Percentiles rank a stretch among this genome's conserved stretches.
Evolutionary conservation across 2,113 vertebrate genomes (phyloP).

Genomic region (Tetrax tetrax): DNA sequence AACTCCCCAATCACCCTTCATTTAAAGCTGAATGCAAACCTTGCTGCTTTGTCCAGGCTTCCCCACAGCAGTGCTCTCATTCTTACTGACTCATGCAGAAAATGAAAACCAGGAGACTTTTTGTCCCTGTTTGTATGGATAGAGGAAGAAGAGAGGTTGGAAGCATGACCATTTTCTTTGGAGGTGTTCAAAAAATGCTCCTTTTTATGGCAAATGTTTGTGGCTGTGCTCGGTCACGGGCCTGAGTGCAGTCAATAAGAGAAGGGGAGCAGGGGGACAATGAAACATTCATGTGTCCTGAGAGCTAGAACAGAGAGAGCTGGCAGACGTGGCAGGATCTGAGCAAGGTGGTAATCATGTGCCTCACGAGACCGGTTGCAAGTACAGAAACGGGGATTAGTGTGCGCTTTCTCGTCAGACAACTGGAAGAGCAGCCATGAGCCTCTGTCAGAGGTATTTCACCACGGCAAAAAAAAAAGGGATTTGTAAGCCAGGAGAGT

Average conservation of each 20-base stretch:
- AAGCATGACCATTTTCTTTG: constrained; percentile 33
- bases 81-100: constrained; percentile 59
- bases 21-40: constrained; percentile 6
- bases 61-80: neutral
- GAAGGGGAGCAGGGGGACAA: neutral
- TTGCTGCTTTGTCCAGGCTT: neutral
- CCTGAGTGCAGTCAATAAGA: neutral
- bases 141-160: neutral
- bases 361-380: neutral
- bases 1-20: neutral
- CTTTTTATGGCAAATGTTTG: constrained; percentile 4
- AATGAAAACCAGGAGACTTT: constrained; percentile 45
- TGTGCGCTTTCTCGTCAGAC: neutral
- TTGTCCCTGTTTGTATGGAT: neutral
- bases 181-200: neutral
- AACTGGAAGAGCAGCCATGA: neutral
- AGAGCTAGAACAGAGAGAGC: neutral
- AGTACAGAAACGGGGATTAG: constrained; percentile 21
- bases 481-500: neutral
- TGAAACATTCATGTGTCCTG: constrained; percentile 10
- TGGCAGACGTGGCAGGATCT: constrained; percentile 16
- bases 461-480: neutral
- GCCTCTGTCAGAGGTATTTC: neutral
- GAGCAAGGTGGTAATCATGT: constrained; percentile 36
- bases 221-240: neutral